These are phyloP conservation scores for Hemitrygon akajei DNA, from an alignment of 2,797 vertebrate species.

Conservation along the genomic window DNA sequence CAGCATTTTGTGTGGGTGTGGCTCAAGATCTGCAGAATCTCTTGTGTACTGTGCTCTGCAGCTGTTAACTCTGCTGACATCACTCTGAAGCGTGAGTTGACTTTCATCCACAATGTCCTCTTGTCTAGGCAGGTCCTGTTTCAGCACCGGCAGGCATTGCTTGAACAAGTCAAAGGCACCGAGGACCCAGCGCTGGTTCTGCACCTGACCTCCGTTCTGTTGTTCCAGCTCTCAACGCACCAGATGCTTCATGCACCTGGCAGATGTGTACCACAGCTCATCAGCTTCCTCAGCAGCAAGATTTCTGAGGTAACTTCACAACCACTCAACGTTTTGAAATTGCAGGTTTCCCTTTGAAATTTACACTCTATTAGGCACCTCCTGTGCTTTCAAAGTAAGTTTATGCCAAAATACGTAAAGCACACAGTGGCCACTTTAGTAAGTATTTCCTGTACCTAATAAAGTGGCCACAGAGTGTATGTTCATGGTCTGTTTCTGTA, in stretches of 20 bases:
- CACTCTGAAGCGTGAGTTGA: background rate
- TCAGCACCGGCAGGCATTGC: slow-evolving; percentile 79
- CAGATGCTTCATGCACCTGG: slow-evolving; percentile 90
- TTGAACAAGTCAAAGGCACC: slow-evolving; percentile 78
- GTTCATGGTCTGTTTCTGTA: no score
- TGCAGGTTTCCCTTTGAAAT: background rate
- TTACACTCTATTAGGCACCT: no score
- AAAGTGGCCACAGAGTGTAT: no score
- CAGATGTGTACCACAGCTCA: slow-evolving; percentile 87
- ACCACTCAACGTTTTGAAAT: no score
- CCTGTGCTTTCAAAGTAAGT: no score
- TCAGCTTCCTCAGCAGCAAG: slow-evolving; percentile 68
- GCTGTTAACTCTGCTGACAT: background rate
- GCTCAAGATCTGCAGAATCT: no score
- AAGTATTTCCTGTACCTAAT: no score
- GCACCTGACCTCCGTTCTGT: slow-evolving; percentile 79
- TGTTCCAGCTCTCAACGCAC: slow-evolving; percentile 80
- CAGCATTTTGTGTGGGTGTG: no score
- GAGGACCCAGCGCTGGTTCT: slow-evolving; percentile 85
- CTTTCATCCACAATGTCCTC: background rate
- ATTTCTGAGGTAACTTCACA: slow-evolving; percentile 69
- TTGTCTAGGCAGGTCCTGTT: slow-evolving; percentile 66
- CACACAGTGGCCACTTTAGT: no score
- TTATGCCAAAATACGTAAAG: no score
- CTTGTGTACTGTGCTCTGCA: no score